Evolutionary conservation across 2,113 vertebrate genomes (phyloP), one percentile per base, ranked within the genome.

Genomic region (Alligator mississippiensis): DNA sequence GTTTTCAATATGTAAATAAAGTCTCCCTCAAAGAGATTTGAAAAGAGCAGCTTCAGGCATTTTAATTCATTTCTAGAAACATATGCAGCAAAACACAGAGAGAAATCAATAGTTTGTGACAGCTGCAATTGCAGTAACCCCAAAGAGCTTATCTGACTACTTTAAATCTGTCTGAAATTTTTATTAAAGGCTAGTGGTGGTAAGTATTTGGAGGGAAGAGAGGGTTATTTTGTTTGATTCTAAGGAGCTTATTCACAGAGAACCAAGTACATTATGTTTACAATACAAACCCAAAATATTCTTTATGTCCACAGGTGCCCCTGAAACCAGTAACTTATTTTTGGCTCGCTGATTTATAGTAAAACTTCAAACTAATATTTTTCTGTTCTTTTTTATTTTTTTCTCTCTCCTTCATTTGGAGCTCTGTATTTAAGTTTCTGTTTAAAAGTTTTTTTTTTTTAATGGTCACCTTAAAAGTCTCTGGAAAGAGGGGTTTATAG

Each of bases 111-210:
- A 47, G 5, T 88, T 91, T 38, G 72, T 85, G 74, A 88, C 85
- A 92, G 76, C 54, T 88, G 13, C 22, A 75, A 62, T 81, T 83
- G 91, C 5, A 4, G 11, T 84, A 12, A 55, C 64, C 66, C 82
- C 91, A 34, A 74, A 87, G 85, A 88, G 10, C 30, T 80, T 86
- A 91, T 78, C 77, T 93, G 28, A 60, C 17, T 86, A 9, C 27
- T 72, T 87, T 22, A 90, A 62, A 92, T 75, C 34, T 91, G 90
- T 47, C 68, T 63, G 61, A 63, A 85, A 25, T 10, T 82, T 94
- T 87, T 79, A 85, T 2, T 89, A 54, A 92, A 70, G 22, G 90
- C 58, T 27, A 64, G 30, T 64, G 30, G 17, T 74, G 38, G 86
- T 70, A 89, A 87, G 81, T n/a, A 86, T 38, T 80, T 72, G 64